Percentiles rank a stretch among this genome's conserved stretches.
These are phyloP conservation scores for Chascanopsetta lugubris DNA, from an alignment of 2,113 vertebrate genomes.

Conservation along the genomic window DNA sequence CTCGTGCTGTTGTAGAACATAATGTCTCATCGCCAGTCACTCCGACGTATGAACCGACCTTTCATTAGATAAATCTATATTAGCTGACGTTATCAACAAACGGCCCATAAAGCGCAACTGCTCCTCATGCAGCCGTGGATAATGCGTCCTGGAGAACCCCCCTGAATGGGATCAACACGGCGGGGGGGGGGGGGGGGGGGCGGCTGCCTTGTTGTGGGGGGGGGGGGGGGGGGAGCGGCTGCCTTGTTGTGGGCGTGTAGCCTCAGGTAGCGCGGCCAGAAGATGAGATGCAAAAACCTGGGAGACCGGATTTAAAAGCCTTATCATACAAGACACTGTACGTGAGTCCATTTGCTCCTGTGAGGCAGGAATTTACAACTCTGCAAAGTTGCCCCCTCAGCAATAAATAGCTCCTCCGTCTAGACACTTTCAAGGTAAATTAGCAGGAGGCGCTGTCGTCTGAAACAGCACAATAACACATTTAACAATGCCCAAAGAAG, in stretches of 20 bases:
- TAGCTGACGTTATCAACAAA: constrained; percentile 15
- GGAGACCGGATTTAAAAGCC: constrained; percentile 28
- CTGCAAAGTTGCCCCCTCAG: constrained; percentile 14
- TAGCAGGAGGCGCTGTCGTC: neutral
- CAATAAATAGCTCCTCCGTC: constrained; percentile 28
- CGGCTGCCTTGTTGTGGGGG: constrained; percentile 32
- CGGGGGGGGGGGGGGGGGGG: too few species aligned
- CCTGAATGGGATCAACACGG: constrained; percentile 46
- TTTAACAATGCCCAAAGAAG: neutral
- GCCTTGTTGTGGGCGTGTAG: constrained; percentile 33
- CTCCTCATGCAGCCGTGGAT: constrained; percentile 18
- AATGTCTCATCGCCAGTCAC: neutral
- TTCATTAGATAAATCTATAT: constrained; percentile 3
- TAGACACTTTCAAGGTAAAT: constrained; percentile 7
- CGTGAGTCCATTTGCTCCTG: constrained; percentile 28
- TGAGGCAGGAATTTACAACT: constrained; percentile 47
- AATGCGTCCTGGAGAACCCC: constrained; percentile 41
- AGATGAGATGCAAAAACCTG: constrained; percentile 45
- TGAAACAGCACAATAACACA: constrained; percentile 1
- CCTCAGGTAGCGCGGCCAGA: constrained; percentile 40
- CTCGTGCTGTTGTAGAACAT: too few species aligned
- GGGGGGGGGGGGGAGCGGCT: too few species aligned
- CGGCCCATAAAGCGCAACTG: constrained; percentile 25
- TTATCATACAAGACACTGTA: constrained; percentile 23
- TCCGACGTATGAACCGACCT: neutral